Base-by-base conservation (phyloP, 2,888 invertebrate genomes). In the Dolichomitus sp. region DNA sequence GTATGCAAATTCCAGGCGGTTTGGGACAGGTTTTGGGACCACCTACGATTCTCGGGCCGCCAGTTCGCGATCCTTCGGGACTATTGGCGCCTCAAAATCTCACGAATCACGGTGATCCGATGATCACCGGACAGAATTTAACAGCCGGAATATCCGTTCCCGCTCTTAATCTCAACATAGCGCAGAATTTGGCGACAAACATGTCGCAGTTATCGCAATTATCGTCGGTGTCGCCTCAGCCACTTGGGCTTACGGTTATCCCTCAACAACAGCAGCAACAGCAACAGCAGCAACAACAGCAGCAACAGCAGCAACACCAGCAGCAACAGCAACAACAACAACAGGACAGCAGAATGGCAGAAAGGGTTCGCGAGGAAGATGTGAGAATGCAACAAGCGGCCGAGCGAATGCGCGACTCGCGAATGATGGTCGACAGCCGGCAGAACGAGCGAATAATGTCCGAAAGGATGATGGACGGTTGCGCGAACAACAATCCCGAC, bases 131-230 rank as follows among this genome's bases (percentile, higher is more conserved):
- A 73, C 80, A 90, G 80, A 52, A 84, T 87, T 54, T 89, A 83
- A n/a, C 66, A 45, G 6, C 89, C 85, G 77, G 88, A 87, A 81
- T 88, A 76, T 83, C 68, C 85, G 80, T 80, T 6, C 90, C 93
- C 17, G 90, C 93, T 9, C 85, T 93, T 42, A 93, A 93, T 80
- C 85, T 93, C 7, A 93, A 92, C 66, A 91, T 93, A n/a, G 91
- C 93, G 0, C 93, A 93, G 63, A 93, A 89, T 66, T 87, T 93
- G 76, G 85, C 92, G 2, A 88, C 92, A 3, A 90, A 90, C 42
- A 90, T 93, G 80, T 84, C 90, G 17, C 90, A 92, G 73, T 91
- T 93, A 73, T 88, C 93, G 17, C 90, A 90, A 79, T 88, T 93
- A 84, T 87, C 92, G 4, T 88, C 88, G 1, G 73, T 74, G 4